Evolutionary conservation across 2,888 invertebrate species (phyloP).

Genomic region (Dorcus parallelipipedus): DNA sequence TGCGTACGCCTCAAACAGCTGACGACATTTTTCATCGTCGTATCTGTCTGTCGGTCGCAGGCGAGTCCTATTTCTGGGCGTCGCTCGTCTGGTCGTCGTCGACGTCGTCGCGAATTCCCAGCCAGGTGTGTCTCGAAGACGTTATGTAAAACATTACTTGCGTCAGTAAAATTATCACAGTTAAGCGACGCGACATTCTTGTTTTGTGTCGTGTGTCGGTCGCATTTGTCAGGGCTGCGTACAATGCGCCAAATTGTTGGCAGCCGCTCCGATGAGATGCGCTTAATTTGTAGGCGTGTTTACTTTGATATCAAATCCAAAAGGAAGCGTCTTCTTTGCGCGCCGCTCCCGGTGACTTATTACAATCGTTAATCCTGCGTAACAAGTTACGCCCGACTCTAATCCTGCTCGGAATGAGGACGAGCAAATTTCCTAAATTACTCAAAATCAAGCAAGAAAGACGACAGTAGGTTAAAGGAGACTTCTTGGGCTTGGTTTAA

Average conservation of each 20-base stretch:
- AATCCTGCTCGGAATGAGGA: too few species aligned
- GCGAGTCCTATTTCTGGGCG: constrained; percentile 15
- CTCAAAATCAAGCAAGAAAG: too few species aligned
- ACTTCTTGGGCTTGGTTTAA: too few species aligned
- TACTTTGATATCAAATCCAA: constrained; percentile 15
- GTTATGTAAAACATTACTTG: too few species aligned
- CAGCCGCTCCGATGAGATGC: constrained; percentile 16
- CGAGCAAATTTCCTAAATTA: too few species aligned
- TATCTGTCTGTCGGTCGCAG: constrained; percentile 6
- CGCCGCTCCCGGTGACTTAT: background rate
- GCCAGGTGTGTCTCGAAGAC: too few species aligned
- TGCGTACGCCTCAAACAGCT: constrained; percentile 18
- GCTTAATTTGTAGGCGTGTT: constrained; percentile 26
- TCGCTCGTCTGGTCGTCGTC: constrained; percentile 4
- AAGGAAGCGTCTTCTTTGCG: constrained; percentile 5
- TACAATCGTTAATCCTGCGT: too few species aligned
- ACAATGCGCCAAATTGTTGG: constrained; percentile 16
- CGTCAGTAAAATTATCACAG: too few species aligned
- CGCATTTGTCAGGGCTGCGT: constrained; percentile 2
- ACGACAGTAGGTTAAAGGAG: too few species aligned
- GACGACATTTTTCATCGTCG: constrained; percentile 25
- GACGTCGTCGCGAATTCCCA: constrained; percentile 2
- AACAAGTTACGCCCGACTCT: too few species aligned
- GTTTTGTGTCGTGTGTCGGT: background rate
- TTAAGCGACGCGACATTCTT: too few species aligned